A percentile compares a stretch with the other conserved stretches of the same genome.
phyloP scores from a whole-genome alignment of 2,113 vertebrate genomes.

The Sigmodon hispidus region DNA sequence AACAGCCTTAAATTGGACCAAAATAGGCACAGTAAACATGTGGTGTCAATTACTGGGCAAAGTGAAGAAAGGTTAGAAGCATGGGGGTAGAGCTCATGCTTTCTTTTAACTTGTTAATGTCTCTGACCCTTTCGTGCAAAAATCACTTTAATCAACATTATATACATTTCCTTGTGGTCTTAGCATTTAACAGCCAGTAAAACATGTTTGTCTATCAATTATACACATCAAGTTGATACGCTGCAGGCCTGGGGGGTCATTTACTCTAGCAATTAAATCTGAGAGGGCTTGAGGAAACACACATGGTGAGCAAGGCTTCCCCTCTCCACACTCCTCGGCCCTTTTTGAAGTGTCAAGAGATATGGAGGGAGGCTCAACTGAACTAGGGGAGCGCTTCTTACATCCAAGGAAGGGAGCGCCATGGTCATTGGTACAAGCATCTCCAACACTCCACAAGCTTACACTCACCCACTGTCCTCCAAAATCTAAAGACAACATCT shows the following conservation, averaged over 20 bases:
- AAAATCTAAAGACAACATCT: not conserved
- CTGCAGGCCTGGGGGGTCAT: slow-evolving; percentile 87
- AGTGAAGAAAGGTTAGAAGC: slow-evolving; percentile 83
- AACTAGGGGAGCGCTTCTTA: slow-evolving; percentile 14
- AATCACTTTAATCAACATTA: slow-evolving; percentile 95
- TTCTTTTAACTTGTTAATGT: slow-evolving; percentile 94
- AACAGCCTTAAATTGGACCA: slow-evolving; percentile 74
- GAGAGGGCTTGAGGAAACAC: slow-evolving; percentile 76
- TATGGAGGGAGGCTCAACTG: slow-evolving; percentile 74
- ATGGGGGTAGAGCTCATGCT: slow-evolving; percentile 88
- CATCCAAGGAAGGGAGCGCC: not conserved
- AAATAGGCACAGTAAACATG: slow-evolving; percentile 79
- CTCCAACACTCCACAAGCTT: not conserved
- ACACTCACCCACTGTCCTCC: not conserved
- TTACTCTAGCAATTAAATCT: slow-evolving; percentile 78
- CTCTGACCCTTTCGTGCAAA: slow-evolving; percentile 93
- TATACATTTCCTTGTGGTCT: slow-evolving; percentile 90
- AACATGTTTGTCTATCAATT: slow-evolving; percentile 93
- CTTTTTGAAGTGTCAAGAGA: slow-evolving; percentile 61
- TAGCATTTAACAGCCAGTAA: slow-evolving; percentile 91
- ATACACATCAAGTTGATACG: slow-evolving; percentile 91
- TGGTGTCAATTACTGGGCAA: slow-evolving; percentile 87
- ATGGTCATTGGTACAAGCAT: no score
- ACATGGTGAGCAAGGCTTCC: slow-evolving; percentile 63
- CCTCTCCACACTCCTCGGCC: not conserved